Conservation (phyloP, 2,888 invertebrate genomes). For the Nesidiocoris tenuis region DNA sequence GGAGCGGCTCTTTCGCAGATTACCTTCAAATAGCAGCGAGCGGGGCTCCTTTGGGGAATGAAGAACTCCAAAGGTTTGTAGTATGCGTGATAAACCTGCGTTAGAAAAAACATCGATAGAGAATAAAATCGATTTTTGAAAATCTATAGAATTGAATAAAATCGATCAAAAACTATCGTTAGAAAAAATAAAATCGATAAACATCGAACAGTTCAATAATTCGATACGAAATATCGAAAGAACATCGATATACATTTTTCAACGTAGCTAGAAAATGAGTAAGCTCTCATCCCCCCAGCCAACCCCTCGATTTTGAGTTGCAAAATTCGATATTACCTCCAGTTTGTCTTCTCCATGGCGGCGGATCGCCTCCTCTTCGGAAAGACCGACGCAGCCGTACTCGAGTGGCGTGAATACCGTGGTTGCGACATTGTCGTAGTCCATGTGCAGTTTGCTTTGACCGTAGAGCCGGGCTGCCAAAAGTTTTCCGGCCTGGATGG, state of each 20-base stretch:
- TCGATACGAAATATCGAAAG: no score
- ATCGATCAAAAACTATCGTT: neutral
- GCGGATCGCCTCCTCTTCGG: slow-evolving; percentile 78
- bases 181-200: no score
- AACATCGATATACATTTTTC: no score
- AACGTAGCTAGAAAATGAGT: no score
- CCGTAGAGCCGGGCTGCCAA: slow-evolving; percentile 74
- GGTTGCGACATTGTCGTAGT: slow-evolving; percentile 85
- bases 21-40: slow-evolving; percentile 89
- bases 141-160: neutral
- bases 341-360: slow-evolving; percentile 73
- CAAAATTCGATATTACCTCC: slow-evolving; percentile 62
- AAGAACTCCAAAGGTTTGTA: slow-evolving; percentile 96
- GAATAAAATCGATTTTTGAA: neutral
- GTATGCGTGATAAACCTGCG: slow-evolving; percentile 82
- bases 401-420: slow-evolving; percentile 95
- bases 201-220: no score
- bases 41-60: slow-evolving; percentile 81
- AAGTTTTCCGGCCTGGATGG: slow-evolving; percentile 85
- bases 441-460: slow-evolving; percentile 65
- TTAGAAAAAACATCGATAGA: slow-evolving; percentile 1
- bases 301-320: no score
- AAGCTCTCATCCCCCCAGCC: no score
- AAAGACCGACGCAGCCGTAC: slow-evolving; percentile 90
- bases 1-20: slow-evolving; percentile 67